These are phyloP conservation scores for Anabas testudineus DNA, from an alignment of 2,797 vertebrate genomes.

Conservation along the genomic window DNA sequence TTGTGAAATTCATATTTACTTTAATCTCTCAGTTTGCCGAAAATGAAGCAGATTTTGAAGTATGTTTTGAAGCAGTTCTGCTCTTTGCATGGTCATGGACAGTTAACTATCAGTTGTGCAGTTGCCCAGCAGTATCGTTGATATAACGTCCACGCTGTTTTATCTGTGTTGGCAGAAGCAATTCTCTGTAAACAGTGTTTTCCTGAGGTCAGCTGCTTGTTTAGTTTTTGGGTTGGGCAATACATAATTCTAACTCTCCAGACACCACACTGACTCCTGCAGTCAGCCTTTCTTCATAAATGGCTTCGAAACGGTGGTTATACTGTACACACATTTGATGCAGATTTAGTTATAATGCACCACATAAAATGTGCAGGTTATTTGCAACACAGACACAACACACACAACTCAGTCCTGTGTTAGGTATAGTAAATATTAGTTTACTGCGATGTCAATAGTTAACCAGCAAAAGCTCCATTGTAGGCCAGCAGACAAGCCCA, in stretches of 20 bases:
- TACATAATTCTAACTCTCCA: constrained; percentile 16
- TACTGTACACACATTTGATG: no score
- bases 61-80: neutral
- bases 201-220: constrained; percentile 57
- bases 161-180: constrained; percentile 57
- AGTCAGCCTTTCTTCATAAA: neutral
- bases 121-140: constrained; percentile 44
- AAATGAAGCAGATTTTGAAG: neutral
- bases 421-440: no score
- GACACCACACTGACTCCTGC: neutral
- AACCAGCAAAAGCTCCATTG: no score
- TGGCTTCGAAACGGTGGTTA: neutral
- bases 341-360: no score
- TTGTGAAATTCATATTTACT: no score
- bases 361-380: no score
- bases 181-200: constrained; percentile 61
- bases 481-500: no score
- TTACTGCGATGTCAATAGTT: no score
- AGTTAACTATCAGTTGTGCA: neutral
- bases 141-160: constrained; percentile 38
- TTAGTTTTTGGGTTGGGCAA: constrained; percentile 69
- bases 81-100: constrained; percentile 4
- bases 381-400: no score
- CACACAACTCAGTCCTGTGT: no score
- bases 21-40: no score